Evolutionary conservation across 2,113 vertebrate species (phyloP).

Genomic region (Catharus bicknelli): DNA sequence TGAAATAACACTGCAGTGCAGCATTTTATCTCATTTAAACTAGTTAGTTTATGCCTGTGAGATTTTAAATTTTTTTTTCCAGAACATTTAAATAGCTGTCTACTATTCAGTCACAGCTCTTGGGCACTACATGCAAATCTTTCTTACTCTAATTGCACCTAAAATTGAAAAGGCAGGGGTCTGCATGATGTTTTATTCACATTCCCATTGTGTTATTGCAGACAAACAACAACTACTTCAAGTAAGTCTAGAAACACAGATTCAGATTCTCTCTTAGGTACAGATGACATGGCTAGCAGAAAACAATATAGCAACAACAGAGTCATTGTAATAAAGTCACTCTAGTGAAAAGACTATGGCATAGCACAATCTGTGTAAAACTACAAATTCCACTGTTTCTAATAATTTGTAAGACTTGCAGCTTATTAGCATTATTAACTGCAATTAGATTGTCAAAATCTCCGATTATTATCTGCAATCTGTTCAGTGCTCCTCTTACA

Average conservation of each 20-base stretch:
- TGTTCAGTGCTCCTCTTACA: background rate
- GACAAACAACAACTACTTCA: background rate
- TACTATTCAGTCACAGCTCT: background rate
- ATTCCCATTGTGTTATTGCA: background rate
- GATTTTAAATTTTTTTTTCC: background rate
- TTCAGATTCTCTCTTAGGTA: background rate
- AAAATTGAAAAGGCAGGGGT: background rate
- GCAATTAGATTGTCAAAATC: background rate
- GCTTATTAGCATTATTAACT: background rate
- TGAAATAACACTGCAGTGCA: conserved; percentile 7
- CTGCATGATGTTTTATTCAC: background rate
- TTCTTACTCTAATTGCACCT: background rate
- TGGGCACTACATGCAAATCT: background rate
- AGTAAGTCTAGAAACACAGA: background rate
- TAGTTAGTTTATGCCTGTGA: background rate
- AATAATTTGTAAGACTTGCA: background rate
- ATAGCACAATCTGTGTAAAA: background rate
- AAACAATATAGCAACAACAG: background rate
- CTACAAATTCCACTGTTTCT: background rate
- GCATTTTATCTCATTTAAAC: conserved; percentile 12
- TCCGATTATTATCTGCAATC: background rate
- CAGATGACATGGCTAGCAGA: background rate
- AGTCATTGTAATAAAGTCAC: background rate
- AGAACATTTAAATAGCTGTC: background rate
- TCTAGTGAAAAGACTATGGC: background rate